Evolutionary conservation across 1,140 invertebrate species (phyloP), one percentile per base, ranked within the genome.

Genomic region (Papilio machaon): DNA sequence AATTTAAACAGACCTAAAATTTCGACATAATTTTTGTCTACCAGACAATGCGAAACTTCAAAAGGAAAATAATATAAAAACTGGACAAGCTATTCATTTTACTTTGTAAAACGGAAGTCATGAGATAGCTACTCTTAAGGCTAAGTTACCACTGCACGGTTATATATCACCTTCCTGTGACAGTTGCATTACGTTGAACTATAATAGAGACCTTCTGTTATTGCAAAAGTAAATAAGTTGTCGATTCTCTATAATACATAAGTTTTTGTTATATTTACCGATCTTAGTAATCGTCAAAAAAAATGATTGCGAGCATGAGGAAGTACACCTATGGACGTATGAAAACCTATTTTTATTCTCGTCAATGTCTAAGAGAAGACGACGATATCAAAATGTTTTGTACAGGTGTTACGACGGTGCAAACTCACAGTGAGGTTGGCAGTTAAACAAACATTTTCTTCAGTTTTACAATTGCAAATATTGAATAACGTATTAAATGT

Each of bases 171-270:
- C 64, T 35, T 23, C 5, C 0, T 17, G 15, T 35, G 30, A 70
- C 64, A 70, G 64, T 4, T 70, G 64, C 64, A 70, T 70, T 70
- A 70, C 64, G 64, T 17, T 30, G 13, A 70, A 70, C 64, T 70
- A 38, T 70, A 30, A 70, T 70, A 70, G 64, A 70, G 30, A 15
- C 30, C 11, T 70, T 35, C 60, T 35, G 13, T 70, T 67, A 67
- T 35, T 70, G 35, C 30, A 35, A 70, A 70, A 70, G 30, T 70
- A 70, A 70, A 70, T 70, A 70, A 70, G 64, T 70, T 70, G 11
- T 70, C 30, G 64, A 35, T 70, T 35, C 23, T 38, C 30, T 5
- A 5, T 38, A 35, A 15, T 15, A 70, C 64, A 35, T 35, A 38
- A 70, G 30, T 35, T 35, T 70, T 17, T 58, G 54, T n/a, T n/a